Conservation (phyloP, 1,140 invertebrate genomes). For the Solen grandis region DNA sequence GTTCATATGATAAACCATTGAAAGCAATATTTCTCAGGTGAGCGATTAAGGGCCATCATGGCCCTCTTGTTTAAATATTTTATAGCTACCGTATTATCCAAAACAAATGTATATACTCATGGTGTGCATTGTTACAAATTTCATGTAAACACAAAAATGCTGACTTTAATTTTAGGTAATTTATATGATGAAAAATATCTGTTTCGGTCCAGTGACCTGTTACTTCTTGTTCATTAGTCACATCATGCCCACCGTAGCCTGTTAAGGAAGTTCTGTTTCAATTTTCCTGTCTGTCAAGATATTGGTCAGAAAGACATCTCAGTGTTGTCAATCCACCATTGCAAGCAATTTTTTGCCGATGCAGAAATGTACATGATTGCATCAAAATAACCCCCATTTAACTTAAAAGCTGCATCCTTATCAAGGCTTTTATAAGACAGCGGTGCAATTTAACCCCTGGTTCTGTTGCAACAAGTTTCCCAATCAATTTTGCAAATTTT, state of each 20-base stretch:
- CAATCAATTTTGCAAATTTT: slow-evolving; percentile 49
- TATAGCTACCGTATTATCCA: slow-evolving; percentile 44
- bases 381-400: slow-evolving; percentile 37
- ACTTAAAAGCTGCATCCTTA: neutral
- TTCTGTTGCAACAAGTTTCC: slow-evolving; percentile 35
- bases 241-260: too few relatives aligned
- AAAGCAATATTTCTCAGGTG: too few relatives aligned
- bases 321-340: slow-evolving; percentile 25
- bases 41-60: too few relatives aligned
- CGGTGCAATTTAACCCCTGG: slow-evolving; percentile 42
- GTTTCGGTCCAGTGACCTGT: slow-evolving; percentile 21
- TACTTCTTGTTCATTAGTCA: too few relatives aligned
- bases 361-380: neutral
- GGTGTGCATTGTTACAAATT: slow-evolving; percentile 7
- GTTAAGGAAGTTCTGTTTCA: too few relatives aligned
- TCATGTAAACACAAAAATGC: slow-evolving; percentile 26
- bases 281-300: too few relatives aligned
- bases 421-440: slow-evolving; percentile 51
- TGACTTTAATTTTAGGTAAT: slow-evolving; percentile 41
- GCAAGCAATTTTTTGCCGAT: neutral
- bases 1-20: too few relatives aligned
- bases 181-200: slow-evolving; percentile 23
- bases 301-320: too few relatives aligned
- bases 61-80: too few relatives aligned
- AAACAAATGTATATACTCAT: slow-evolving; percentile 23